A percentile compares a stretch with the other conserved stretches of the same genome.
Evolutionary conservation across 1,140 invertebrate species (phyloP).

Genomic region (Leptoteleia sp.): DNA sequence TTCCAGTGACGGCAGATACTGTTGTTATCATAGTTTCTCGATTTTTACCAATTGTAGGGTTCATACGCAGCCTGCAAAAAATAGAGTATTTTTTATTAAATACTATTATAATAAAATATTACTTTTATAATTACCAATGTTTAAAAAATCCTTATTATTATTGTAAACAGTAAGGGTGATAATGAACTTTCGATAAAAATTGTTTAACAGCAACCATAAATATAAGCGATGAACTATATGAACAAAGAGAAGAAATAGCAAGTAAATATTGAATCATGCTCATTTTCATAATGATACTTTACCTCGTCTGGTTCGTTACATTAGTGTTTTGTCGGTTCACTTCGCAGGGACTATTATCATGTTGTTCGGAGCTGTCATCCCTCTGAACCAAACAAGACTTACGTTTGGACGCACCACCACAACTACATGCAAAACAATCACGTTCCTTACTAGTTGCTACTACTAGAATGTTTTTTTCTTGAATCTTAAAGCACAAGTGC

Average conservation of each 20-base stretch:
- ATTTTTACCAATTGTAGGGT: slow-evolving; percentile 72
- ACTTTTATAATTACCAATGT: background rate
- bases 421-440: slow-evolving; percentile 84
- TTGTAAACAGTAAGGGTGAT: slow-evolving; percentile 1
- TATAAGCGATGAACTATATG: slow-evolving; percentile 66
- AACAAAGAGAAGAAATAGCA: slow-evolving; percentile 18
- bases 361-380: slow-evolving; percentile 82
- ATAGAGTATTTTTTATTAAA: background rate
- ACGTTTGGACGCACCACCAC: slow-evolving; percentile 85
- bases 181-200: background rate
- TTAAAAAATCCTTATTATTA: background rate
- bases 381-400: slow-evolving; percentile 89
- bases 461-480: slow-evolving; percentile 8
- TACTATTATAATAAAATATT: background rate
- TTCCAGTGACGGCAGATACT: slow-evolving; percentile 59
- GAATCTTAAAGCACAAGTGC: slow-evolving; percentile 3
- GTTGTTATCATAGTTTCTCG: slow-evolving; percentile 72
- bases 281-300: slow-evolving; percentile 67
- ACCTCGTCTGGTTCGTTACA: slow-evolving; percentile 82
- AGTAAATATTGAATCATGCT: slow-evolving; percentile 16
- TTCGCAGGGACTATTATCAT: slow-evolving; percentile 80
- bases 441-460: slow-evolving; percentile 76
- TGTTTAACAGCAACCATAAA: slow-evolving; percentile 4
- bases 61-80: slow-evolving; percentile 73
- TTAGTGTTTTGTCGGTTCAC: slow-evolving; percentile 80